Evolutionary conservation across 2,888 invertebrate species (phyloP), one percentile per base, ranked within the genome.

Genomic region (Cosmopolites sordidus): DNA sequence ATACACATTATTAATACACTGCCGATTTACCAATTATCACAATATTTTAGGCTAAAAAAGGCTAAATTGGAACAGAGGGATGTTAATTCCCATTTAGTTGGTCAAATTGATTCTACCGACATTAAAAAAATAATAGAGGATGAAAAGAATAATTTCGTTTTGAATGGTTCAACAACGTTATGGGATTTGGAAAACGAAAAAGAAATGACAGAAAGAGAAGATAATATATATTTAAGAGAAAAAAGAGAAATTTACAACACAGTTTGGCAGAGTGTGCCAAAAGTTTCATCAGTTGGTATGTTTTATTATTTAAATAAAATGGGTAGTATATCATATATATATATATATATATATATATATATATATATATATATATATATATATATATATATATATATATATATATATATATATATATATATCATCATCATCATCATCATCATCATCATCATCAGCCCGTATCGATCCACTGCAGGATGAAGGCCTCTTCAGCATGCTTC

Each of bases 121-220:
- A 65, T 73, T 11, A 66, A 66, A 29, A 67, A 64, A 27, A 61
- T 68, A 8, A 62, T 73, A 16, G 68, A 69, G 43, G 62, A 67
- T 29, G 70, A 72, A 50, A 68, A 66, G 65, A 63, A 58, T 44
- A 56, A 58, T 9, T 59, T 60, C 2, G 6, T 58, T 2, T 45
- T 63, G 41, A 70, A 71, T 54, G 60, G 61, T 2, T 69, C 73
- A 1, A 68, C 70, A 37, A 74, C 67, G 53, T 60, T 80, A 5
- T 80, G 80, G 80, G 79, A 80, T 60, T 67, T 80, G 51, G 80
- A 80, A 64, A 70, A 77, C n/a, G 80, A 80, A 60, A 79, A 78
- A 54, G 79, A 80, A 58, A 68, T 76, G 44, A 66, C 70, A 18
- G 79, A 80, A 53, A 73, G 72, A 30, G 70, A 65, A 58, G 74